These are phyloP conservation scores for Erythrolamprus reginae DNA, from an alignment of 2,113 vertebrate species.

Conservation along the genomic window DNA sequence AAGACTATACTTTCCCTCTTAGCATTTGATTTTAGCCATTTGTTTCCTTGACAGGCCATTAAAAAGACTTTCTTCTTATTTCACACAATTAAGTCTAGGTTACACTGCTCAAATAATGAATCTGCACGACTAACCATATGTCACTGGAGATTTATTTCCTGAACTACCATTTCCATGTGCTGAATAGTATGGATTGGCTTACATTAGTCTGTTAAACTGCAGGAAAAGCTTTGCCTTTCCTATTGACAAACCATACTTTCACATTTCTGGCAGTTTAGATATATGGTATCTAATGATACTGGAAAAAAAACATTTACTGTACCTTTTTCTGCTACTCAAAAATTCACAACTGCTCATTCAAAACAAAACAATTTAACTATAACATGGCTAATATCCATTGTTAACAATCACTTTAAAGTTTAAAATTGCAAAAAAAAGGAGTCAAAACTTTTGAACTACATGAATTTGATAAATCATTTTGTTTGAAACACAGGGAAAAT, in stretches of 20 bases:
- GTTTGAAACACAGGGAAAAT: not conserved
- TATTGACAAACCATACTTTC: not conserved
- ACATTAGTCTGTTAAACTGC: constrained; percentile 9
- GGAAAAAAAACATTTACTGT: not conserved
- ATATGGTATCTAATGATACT: not conserved
- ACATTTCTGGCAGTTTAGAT: constrained; percentile 17
- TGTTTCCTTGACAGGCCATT: not conserved
- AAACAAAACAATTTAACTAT: constrained; percentile 29
- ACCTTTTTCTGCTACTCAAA: constrained; percentile 7
- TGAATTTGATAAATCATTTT: not conserved
- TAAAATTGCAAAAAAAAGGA: not conserved
- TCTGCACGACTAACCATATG: not conserved
- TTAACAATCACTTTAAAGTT: constrained; percentile 14
- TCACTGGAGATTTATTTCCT: not conserved
- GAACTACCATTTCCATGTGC: not conserved
- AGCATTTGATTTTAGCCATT: not conserved
- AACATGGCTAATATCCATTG: not conserved
- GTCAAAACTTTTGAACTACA: not conserved
- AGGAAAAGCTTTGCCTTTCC: not conserved
- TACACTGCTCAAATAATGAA: constrained; percentile 5
- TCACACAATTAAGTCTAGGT: not conserved
- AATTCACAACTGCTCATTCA: constrained; percentile 28
- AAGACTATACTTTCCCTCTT: not conserved
- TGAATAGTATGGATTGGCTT: constrained; percentile 23
- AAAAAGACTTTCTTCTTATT: not conserved